Conservation (phyloP, 2,113 vertebrate genomes). For the Callionymus lyra region DNA sequence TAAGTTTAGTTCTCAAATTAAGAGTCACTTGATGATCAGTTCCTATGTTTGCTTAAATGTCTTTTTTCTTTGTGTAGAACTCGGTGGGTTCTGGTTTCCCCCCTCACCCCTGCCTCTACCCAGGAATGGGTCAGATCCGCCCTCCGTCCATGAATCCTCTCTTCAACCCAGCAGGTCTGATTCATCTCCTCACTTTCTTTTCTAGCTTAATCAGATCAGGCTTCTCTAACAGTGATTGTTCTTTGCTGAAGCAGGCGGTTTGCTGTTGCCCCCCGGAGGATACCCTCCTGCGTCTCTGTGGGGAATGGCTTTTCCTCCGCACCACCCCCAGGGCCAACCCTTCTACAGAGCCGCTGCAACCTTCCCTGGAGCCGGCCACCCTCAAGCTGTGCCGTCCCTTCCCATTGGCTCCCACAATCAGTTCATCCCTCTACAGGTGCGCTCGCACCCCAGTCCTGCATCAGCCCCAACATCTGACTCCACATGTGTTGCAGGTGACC, state of each 20-base stretch:
- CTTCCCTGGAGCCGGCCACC: conserved; percentile 66
- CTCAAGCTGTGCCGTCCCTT: conserved; percentile 47
- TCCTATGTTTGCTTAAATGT: no score
- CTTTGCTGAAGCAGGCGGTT: conserved; percentile 33
- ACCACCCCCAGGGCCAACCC: conserved; percentile 66
- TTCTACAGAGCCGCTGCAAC: conserved; percentile 69
- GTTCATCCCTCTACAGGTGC: conserved; percentile 93
- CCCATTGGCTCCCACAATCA: conserved; percentile 83
- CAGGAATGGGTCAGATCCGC: conserved; percentile 72
- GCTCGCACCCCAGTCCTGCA: background rate
- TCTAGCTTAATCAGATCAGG: background rate
- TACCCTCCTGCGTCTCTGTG: conserved; percentile 72
- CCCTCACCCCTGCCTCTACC: conserved; percentile 74
- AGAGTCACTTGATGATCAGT: background rate
- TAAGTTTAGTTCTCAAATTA: background rate
- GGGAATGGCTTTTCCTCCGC: conserved; percentile 65
- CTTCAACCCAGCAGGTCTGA: conserved; percentile 52
- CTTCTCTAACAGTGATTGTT: background rate
- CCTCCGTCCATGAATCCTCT: conserved; percentile 67
- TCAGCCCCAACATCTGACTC: no score
- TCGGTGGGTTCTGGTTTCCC: conserved; percentile 79
- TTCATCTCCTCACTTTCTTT: background rate
- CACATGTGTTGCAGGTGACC: conserved; percentile 77
- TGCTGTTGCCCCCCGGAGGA: conserved; percentile 74
- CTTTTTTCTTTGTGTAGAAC: conserved; percentile 55